Percentiles rank a stretch among this genome's conserved stretches.
Evolutionary conservation across 2,113 vertebrate genomes (phyloP).

Genomic region (Ptychochromis oligacanthus): DNA sequence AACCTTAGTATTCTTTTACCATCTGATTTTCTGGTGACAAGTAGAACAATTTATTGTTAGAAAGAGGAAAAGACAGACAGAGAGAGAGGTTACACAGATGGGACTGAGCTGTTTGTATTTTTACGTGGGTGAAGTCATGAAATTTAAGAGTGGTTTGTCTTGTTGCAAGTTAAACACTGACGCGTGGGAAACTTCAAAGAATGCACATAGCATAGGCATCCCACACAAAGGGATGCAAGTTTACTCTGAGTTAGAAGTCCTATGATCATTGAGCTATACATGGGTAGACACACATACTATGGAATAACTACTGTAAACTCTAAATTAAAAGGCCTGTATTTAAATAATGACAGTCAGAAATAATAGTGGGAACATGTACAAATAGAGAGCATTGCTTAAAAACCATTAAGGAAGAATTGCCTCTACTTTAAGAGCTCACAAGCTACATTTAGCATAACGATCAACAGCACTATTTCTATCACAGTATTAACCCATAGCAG

Average conservation of each 20-base stretch:
- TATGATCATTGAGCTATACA: not conserved
- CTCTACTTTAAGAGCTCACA: not conserved
- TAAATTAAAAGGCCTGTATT: not conserved
- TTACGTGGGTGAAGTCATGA: not conserved
- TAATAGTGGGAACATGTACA: not conserved
- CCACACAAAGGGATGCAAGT: not conserved
- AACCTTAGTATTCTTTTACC: not conserved
- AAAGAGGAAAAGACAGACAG: not conserved
- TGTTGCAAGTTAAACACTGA: constrained; percentile 22
- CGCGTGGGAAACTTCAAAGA: not conserved
- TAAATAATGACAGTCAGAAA: not conserved
- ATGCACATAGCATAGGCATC: not conserved
- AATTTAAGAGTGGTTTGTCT: constrained; percentile 8
- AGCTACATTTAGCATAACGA: not conserved
- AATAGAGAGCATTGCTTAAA: not conserved
- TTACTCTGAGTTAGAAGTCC: not conserved
- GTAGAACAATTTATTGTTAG: not conserved
- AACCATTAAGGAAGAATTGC: not conserved
- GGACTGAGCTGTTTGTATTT: not conserved
- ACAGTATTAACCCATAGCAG: not conserved
- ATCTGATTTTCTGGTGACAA: not conserved
- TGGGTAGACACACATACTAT: not conserved
- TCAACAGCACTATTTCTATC: not conserved
- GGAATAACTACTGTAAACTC: not conserved
- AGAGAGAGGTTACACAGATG: not conserved